Percentiles rank a stretch among this genome's conserved stretches.
These are phyloP conservation scores for Spatulosminthurus flaviceps DNA, from an alignment of 2,888 invertebrate species.

Conservation along the genomic window DNA sequence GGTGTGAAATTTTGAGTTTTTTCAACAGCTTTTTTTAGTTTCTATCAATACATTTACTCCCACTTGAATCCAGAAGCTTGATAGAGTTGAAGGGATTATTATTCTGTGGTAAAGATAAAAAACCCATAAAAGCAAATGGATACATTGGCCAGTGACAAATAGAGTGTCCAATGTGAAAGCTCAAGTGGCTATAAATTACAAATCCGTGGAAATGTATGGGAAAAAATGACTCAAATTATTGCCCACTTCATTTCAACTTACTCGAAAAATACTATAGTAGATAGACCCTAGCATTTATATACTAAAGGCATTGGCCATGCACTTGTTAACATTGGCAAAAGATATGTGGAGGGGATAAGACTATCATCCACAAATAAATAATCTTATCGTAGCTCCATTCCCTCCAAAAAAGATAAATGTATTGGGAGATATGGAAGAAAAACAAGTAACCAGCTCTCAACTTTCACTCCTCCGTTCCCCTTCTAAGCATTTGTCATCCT, in stretches of 20 bases:
- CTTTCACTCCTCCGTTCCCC: no score
- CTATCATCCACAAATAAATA: no score
- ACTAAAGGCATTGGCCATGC: no score
- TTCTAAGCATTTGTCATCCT: no score
- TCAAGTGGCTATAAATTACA: constrained; percentile 27
- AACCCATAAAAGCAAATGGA: constrained; percentile 16
- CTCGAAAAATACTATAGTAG: constrained; percentile 1
- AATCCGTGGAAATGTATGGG: constrained; percentile 25
- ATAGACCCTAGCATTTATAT: no score
- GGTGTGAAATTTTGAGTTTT: background rate
- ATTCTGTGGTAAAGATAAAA: background rate
- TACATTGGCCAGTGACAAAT: constrained; percentile 25
- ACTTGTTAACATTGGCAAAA: no score
- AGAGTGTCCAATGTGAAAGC: constrained; percentile 2
- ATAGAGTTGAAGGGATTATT: background rate
- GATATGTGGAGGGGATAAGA: no score
- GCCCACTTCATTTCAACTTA: constrained; percentile 23
- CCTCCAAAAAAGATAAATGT: no score
- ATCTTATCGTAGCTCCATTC: no score
- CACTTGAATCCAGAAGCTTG: no score
- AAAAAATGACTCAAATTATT: constrained; percentile 23
- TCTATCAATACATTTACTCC: no score
- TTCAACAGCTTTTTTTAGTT: no score
- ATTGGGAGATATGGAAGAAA: background rate
- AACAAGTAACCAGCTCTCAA: background rate